phyloP scores from a whole-genome alignment of 1,140 invertebrate genomes.

The Heliconius eleuchia region DNA sequence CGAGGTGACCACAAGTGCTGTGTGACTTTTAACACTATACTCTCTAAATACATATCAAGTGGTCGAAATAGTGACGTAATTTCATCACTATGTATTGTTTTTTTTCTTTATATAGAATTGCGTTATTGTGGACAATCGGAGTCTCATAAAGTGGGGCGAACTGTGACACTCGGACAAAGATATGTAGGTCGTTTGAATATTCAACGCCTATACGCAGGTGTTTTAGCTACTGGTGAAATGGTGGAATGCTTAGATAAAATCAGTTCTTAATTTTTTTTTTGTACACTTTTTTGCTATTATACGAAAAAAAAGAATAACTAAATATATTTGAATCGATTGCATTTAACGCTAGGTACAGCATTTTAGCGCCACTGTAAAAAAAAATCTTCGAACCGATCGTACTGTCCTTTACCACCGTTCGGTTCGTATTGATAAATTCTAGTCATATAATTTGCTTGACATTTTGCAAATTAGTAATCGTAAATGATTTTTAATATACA shows the following conservation, averaged over 20 bases:
- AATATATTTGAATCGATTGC: background rate
- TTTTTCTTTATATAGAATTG: conserved; percentile 34
- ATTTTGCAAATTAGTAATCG: conserved; percentile 50
- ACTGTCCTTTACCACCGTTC: background rate
- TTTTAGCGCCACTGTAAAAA: conserved; percentile 11
- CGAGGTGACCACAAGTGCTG: conserved; percentile 14
- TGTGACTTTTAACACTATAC: conserved; percentile 13
- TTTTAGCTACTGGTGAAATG: conserved; percentile 10
- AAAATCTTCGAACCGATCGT: background rate
- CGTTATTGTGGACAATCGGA: conserved; percentile 45
- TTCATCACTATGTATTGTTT: conserved; percentile 23
- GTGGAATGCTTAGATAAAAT: conserved; percentile 9
- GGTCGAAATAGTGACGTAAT: conserved; percentile 2
- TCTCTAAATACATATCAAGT: conserved; percentile 21
- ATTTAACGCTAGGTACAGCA: conserved; percentile 22
- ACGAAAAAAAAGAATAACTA: too few species aligned
- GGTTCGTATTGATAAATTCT: conserved; percentile 41
- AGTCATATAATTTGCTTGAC: conserved; percentile 54
- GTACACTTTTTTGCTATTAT: background rate
- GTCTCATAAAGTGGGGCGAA: conserved; percentile 44
- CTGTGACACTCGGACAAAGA: conserved; percentile 26
- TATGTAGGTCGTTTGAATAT: conserved; percentile 51
- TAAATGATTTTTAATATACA: conserved; percentile 31
- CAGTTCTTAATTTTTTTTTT: background rate
- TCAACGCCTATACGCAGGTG: conserved; percentile 31